These are phyloP conservation scores for Agelaius tricolor DNA, from an alignment of 2,113 vertebrate species.

Conservation along the genomic window DNA sequence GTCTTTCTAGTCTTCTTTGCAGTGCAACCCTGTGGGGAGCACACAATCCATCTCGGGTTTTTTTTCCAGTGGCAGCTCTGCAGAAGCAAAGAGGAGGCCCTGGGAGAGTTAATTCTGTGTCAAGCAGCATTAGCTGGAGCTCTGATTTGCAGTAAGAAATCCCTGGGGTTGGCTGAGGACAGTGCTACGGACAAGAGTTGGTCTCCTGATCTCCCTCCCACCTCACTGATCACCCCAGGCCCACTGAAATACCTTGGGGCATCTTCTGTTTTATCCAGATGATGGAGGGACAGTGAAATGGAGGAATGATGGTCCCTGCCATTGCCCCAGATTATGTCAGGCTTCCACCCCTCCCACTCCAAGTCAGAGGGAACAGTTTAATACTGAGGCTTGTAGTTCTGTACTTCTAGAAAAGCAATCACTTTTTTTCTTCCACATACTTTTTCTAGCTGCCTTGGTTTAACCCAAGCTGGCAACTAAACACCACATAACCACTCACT, in stretches of 20 bases:
- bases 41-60: neutral
- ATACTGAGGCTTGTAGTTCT: neutral
- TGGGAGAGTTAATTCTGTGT: constrained; percentile 64
- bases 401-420: neutral
- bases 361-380: neutral
- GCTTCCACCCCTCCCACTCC: neutral
- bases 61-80: neutral
- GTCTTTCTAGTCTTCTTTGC: neutral
- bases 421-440: neutral
- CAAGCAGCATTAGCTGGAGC: constrained; percentile 58
- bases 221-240: neutral
- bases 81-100: constrained; percentile 17
- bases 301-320: neutral
- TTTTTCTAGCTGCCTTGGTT: neutral
- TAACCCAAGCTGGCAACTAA: neutral
- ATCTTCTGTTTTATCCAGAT: neutral
- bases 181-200: neutral
- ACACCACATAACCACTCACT: neutral
- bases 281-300: neutral
- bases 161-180: constrained; percentile 55
- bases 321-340: neutral
- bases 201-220: neutral
- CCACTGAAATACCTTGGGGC: neutral
- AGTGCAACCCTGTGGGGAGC: neutral
- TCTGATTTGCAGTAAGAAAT: constrained; percentile 61